Evolutionary conservation across 2,113 vertebrate genomes (phyloP).

Genomic region (Ptilonorhynchus violaceus): DNA sequence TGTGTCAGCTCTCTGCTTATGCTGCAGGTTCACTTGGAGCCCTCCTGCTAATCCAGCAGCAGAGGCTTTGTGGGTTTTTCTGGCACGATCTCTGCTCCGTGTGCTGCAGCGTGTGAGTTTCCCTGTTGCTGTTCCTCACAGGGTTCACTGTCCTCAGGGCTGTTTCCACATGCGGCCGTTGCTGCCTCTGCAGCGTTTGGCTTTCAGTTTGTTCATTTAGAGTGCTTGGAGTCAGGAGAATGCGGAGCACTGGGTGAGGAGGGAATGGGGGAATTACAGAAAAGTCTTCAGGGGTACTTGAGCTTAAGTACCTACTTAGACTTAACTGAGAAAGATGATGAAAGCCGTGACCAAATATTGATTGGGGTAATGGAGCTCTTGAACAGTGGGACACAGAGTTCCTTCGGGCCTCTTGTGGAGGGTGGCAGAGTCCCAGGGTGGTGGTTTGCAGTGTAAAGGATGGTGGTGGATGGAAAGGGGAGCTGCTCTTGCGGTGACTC

Average conservation of each 20-base stretch:
- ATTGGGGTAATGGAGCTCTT: not conserved
- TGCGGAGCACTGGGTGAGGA: not conserved
- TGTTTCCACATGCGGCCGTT: not conserved
- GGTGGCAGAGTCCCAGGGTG: accelerated
- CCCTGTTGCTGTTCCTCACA: not conserved
- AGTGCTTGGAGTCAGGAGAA: not conserved
- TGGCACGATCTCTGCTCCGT: not conserved
- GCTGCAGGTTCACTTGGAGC: not conserved
- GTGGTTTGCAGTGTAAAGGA: not conserved
- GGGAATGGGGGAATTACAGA: accelerated
- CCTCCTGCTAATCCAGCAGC: not conserved
- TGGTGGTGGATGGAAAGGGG: too few species aligned
- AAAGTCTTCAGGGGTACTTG: not conserved
- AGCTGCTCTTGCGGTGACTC: accelerated
- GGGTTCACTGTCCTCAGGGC: not conserved
- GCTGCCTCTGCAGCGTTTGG: not conserved
- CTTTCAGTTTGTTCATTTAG: not conserved
- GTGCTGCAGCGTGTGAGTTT: accelerated
- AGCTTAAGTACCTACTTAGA: not conserved
- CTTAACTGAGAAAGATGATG: not conserved
- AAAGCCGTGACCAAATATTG: not conserved
- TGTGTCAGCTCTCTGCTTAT: not conserved
- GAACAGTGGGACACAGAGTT: not conserved
- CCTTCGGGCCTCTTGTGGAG: not conserved
- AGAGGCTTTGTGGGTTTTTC: not conserved